Percentiles rank a stretch among this genome's conserved stretches.
These are phyloP conservation scores for Remorina albescens DNA, from an alignment of 2,797 vertebrate genomes.

Conservation along the genomic window DNA sequence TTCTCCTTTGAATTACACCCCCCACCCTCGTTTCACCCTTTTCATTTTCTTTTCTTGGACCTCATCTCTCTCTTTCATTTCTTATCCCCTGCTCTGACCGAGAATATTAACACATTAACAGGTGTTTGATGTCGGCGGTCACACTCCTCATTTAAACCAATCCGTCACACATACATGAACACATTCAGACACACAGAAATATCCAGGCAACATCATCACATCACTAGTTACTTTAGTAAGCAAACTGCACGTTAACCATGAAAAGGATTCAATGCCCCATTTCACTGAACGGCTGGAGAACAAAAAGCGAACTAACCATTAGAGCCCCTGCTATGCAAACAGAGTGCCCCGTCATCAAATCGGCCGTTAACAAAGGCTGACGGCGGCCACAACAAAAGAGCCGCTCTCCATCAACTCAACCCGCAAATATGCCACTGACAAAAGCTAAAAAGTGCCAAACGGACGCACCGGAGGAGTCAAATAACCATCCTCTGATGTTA, in stretches of 20 bases:
- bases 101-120: constrained; percentile 35
- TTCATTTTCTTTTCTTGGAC: neutral
- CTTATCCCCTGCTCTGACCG: neutral
- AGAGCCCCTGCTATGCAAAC: constrained; percentile 3
- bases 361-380: constrained; percentile 29
- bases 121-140: constrained; percentile 17
- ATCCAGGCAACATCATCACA: neutral
- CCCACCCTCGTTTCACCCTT: neutral
- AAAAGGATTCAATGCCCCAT: neutral
- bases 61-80: neutral
- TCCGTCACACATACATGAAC: too few relatives aligned
- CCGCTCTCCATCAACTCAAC: constrained; percentile 31
- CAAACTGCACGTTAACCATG: neutral
- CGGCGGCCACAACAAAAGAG: constrained; percentile 31
- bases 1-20: neutral
- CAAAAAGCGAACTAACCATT: neutral
- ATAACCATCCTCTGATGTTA: neutral
- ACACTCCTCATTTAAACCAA: too few relatives aligned
- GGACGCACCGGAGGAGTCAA: neutral
- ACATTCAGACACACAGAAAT: too few relatives aligned
- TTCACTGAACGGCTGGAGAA: constrained; percentile 8
- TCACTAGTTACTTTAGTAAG: neutral
- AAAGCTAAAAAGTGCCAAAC: neutral
- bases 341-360: constrained; percentile 39
- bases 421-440: constrained; percentile 20